Evolutionary conservation across 2,888 invertebrate species (phyloP).

Genomic region (Pristionchus fissidentatus): DNA sequence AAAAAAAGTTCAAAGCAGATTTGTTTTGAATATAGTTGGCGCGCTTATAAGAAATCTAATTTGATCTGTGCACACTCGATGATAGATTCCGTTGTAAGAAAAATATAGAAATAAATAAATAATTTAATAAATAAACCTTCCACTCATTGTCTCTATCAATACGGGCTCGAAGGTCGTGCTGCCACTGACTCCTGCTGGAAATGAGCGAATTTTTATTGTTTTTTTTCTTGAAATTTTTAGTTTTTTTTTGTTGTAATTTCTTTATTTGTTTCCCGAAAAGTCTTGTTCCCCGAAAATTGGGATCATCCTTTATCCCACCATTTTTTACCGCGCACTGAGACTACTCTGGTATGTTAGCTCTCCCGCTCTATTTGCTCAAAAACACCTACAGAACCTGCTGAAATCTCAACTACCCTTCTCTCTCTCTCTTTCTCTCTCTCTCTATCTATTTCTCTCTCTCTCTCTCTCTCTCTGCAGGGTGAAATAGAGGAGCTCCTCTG

Average conservation of each 20-base stretch:
- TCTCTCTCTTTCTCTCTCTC: constrained; percentile 13
- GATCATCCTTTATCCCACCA: not conserved
- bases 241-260: not conserved
- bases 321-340: not conserved
- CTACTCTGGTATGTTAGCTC: too few relatives aligned
- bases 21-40: too few relatives aligned
- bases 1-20: too few relatives aligned
- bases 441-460: not conserved
- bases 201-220: not conserved
- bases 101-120: too few relatives aligned
- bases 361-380: not conserved
- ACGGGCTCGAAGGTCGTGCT: constrained; percentile 38
- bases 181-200: constrained; percentile 2
- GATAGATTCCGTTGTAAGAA: too few relatives aligned
- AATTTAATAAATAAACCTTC: too few relatives aligned
- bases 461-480: not conserved
- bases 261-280: not conserved
- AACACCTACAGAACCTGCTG: not conserved
- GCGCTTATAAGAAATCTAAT: too few relatives aligned
- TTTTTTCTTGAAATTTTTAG: not conserved
- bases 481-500: too few relatives aligned
- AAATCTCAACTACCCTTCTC: constrained; percentile 1
- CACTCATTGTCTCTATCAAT: constrained; percentile 36
- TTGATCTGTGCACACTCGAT: too few relatives aligned
- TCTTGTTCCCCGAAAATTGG: not conserved